phyloP scores from a whole-genome alignment of 2,888 invertebrate genomes.

The Gymnocheta viridis region DNA sequence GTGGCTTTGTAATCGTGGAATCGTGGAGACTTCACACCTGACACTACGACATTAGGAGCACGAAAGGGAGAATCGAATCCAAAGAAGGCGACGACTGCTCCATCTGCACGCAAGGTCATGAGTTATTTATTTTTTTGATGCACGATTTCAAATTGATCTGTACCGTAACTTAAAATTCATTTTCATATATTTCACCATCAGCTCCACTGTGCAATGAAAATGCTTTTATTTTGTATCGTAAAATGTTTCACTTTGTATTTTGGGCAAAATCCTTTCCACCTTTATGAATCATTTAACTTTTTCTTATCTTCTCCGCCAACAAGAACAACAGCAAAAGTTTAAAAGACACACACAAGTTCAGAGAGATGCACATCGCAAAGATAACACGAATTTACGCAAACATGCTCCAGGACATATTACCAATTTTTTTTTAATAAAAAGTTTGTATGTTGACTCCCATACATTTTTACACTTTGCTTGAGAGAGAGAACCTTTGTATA shows the following conservation, averaged over 20 bases:
- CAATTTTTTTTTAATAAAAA: neutral
- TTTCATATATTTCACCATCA: neutral
- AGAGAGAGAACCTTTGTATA: neutral
- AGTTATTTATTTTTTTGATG: too few relatives aligned
- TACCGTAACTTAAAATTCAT: neutral
- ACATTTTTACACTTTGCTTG: neutral
- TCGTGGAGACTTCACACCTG: too few relatives aligned
- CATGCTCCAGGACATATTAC: slow-evolving; percentile 54
- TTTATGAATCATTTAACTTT: slow-evolving; percentile 55
- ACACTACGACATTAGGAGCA: too few relatives aligned
- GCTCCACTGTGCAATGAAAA: neutral
- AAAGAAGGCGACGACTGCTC: too few relatives aligned
- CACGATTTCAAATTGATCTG: too few relatives aligned
- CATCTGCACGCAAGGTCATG: too few relatives aligned
- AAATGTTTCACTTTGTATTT: slow-evolving; percentile 38
- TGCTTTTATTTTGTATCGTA: neutral
- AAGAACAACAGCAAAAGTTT: slow-evolving; percentile 3
- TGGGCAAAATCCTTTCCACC: slow-evolving; percentile 48
- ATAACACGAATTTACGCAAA: slow-evolving; percentile 51
- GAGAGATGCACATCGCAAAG: slow-evolving; percentile 26
- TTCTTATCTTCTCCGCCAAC: slow-evolving; percentile 23
- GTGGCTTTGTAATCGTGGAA: too few relatives aligned
- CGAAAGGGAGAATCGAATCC: too few relatives aligned
- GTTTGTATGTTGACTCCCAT: neutral
- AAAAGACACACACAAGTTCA: neutral